Base-by-base conservation (phyloP, 2,113 vertebrate species). In the Saccopteryx leptura region DNA sequence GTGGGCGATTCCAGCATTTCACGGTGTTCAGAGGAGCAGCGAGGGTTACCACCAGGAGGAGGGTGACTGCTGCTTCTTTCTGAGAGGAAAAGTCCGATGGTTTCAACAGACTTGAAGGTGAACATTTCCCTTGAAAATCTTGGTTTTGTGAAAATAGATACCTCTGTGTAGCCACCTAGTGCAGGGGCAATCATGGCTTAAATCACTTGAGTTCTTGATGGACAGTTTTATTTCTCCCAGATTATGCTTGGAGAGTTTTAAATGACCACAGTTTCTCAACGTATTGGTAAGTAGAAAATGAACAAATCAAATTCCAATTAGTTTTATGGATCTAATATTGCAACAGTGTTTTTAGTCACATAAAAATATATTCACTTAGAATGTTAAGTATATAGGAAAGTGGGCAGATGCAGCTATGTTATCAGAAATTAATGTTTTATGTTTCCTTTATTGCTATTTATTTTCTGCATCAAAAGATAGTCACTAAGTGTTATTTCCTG, bases 301-400 rank as follows among this genome's bases (percentile, higher is more conserved):
- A 94, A 52, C 60, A 96, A 95, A 88, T 95, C 72, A 84, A 83
- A 80, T 88, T 92, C 66, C 78, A 94, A 61, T 78, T 84, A 87
- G 74, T 61, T 95, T 95, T 88, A 72, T 85, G 18, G 14, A 33
- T 90, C 72, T 87, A 92, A 56, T 92, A 90, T 48, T 60, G 18
- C 31, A 96, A 18, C 89, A 78, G 69, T 86, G 31, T 90, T 48
- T 88, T 94, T 86, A 48, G 68, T 86, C 46, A 66, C 83, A 82
- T 72, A 93, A 87, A 71, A 93, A 74, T 63, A 56, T 17, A 63
- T 81, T 91, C 50, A 78, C 24, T 56, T 2, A 39, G 39, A 83
- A 92, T 5, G 31, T 75, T 75, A 95, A 61, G 60, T 68, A 66
- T 26, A 24, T 56, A 48, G 46, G 52, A 84, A 74, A 91, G 69